Percentiles rank a stretch among this genome's conserved stretches.
Evolutionary conservation across 2,797 vertebrate genomes (phyloP).

Genomic region (Helostoma temminkii): DNA sequence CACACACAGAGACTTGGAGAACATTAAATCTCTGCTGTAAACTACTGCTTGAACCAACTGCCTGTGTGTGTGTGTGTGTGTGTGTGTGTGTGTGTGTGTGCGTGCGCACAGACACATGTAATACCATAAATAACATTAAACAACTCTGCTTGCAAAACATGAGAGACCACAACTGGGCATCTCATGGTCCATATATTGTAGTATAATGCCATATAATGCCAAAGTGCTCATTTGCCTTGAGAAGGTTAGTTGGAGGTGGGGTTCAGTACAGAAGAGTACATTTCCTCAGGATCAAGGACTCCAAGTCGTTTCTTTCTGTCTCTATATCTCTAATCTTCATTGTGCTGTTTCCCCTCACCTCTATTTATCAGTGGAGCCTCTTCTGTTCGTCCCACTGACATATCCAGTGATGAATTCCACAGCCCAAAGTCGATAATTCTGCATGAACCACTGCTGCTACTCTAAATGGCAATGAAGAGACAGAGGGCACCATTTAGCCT

Average conservation of each 20-base stretch:
- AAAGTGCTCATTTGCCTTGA: slow-evolving; percentile 34
- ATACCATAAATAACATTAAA: slow-evolving; percentile 59
- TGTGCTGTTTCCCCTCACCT: slow-evolving; percentile 42
- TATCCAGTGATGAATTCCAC: slow-evolving; percentile 49
- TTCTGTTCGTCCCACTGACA: slow-evolving; percentile 44
- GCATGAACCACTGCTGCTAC: slow-evolving; percentile 43
- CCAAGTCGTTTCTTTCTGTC: slow-evolving; percentile 8
- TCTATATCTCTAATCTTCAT: slow-evolving; percentile 43
- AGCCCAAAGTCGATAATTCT: slow-evolving; percentile 33
- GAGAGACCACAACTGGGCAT: slow-evolving; percentile 27
- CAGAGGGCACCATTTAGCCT: not conserved
- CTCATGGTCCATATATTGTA: no score
- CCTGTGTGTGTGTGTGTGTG: slow-evolving; percentile 16
- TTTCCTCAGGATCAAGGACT: slow-evolving; percentile 53
- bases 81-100: slow-evolving; percentile 3
- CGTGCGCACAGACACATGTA: not conserved
- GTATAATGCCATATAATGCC: no score
- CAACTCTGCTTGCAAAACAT: slow-evolving; percentile 15
- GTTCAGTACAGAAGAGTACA: not conserved
- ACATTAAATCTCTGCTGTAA: no score
- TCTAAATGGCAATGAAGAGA: slow-evolving; percentile 23
- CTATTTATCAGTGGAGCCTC: slow-evolving; percentile 41
- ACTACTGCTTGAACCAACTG: no score
- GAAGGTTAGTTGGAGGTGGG: not conserved
- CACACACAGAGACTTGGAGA: no score